Evolutionary conservation across 1,140 invertebrate species (phyloP).

Genomic region (Cyclargus thomasi): DNA sequence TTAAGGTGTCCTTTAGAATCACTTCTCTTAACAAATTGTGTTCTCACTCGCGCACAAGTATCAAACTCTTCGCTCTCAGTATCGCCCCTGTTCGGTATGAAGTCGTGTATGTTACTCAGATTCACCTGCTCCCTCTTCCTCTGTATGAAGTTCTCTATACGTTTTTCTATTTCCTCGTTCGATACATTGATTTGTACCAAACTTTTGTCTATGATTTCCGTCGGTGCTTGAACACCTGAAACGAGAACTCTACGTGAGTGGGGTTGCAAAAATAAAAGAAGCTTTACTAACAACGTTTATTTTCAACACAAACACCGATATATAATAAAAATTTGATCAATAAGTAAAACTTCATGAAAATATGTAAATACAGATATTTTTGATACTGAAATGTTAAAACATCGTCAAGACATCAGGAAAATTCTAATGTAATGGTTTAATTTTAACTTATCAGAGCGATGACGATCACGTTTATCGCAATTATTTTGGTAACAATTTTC

Average conservation of each 20-base stretch:
- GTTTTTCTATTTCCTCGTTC: slow-evolving; percentile 75
- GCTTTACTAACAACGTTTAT: slow-evolving; percentile 2
- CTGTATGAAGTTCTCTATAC: slow-evolving; percentile 80
- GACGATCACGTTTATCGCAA: background rate
- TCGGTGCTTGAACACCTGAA: background rate
- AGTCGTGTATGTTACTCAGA: slow-evolving; percentile 79
- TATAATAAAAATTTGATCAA: background rate
- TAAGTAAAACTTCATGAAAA: background rate
- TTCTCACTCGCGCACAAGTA: slow-evolving; percentile 81
- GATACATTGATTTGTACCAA: slow-evolving; percentile 78
- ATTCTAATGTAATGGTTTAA: background rate
- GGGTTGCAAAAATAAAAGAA: background rate
- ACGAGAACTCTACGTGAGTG: background rate
- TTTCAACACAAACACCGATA: background rate
- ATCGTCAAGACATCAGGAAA: background rate
- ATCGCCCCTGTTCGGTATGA: slow-evolving; percentile 43
- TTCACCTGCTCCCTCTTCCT: slow-evolving; percentile 81
- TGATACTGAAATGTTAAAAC: too few species aligned
- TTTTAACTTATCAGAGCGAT: background rate
- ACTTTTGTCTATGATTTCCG: slow-evolving; percentile 48
- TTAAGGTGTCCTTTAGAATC: slow-evolving; percentile 83
- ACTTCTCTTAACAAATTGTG: slow-evolving; percentile 76
- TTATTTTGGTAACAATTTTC: background rate
- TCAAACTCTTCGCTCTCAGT: slow-evolving; percentile 57
- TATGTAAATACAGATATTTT: background rate